phyloP scores from a whole-genome alignment of 2,797 vertebrate species.

The Clarias platycephalus region DNA sequence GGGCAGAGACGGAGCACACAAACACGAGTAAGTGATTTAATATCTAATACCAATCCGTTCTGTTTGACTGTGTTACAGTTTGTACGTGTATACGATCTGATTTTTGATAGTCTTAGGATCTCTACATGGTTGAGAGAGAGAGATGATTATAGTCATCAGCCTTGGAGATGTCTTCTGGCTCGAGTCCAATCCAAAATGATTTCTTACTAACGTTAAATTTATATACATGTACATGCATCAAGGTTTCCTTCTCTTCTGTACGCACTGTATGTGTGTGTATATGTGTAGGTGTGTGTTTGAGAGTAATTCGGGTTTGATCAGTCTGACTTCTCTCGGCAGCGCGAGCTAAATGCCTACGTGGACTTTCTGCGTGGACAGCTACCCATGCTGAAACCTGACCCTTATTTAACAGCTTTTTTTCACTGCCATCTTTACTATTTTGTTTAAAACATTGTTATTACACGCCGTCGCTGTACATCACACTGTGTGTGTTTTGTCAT shows the following conservation, averaged over 20 bases:
- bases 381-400: background rate
- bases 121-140: background rate
- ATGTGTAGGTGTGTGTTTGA: background rate
- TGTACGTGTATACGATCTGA: no score
- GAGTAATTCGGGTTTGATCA: background rate
- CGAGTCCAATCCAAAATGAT: slow-evolving; percentile 62
- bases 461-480: background rate
- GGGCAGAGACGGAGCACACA: slow-evolving; percentile 76
- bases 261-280: background rate
- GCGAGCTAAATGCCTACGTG: slow-evolving; percentile 78
- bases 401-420: background rate
- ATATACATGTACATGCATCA: no score
- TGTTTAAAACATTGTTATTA: background rate
- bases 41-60: background rate
- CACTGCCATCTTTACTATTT: background rate
- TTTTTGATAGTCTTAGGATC: background rate
- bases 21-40: slow-evolving; percentile 75
- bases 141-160: background rate
- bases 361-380: slow-evolving; percentile 70
- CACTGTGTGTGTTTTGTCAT: slow-evolving; percentile 6
- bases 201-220: background rate
- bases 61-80: background rate
- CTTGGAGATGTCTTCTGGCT: slow-evolving; percentile 62
- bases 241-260: background rate
- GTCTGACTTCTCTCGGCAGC: slow-evolving; percentile 67